These are phyloP conservation scores for Resseliella maxima DNA, from an alignment of 2,888 invertebrate species.

Conservation along the genomic window DNA sequence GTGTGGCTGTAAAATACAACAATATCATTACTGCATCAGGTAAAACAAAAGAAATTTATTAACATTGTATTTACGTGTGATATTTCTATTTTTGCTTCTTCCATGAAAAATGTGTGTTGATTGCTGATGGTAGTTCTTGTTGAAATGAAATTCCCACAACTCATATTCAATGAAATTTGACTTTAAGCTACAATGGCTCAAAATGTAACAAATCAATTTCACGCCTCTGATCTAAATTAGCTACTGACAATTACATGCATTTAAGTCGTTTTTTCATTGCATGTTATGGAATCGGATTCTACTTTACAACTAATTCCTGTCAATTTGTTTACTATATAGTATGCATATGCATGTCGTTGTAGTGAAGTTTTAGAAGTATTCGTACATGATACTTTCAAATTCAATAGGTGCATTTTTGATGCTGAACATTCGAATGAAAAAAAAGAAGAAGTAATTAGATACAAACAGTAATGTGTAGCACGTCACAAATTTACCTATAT, in stretches of 20 bases:
- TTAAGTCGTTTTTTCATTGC: neutral
- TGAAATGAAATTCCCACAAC: neutral
- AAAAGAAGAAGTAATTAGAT: no score
- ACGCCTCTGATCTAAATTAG: slow-evolving; percentile 10
- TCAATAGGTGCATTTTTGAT: no score
- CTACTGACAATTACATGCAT: slow-evolving; percentile 45
- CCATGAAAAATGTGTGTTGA: neutral
- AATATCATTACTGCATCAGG: neutral
- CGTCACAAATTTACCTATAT: no score
- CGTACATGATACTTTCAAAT: no score
- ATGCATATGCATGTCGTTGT: no score
- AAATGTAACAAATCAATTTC: slow-evolving; percentile 17
- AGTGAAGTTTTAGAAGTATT: no score
- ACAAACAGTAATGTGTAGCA: no score
- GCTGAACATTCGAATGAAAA: no score
- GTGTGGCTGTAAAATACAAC: neutral
- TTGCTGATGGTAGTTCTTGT: neutral
- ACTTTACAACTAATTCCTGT: neutral
- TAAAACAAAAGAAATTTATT: slow-evolving; percentile 13
- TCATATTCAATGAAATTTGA: neutral
- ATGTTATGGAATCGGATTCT: neutral
- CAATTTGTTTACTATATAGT: no score
- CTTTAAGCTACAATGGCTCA: neutral
- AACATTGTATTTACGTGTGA: neutral
- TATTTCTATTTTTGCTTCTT: neutral